These are phyloP conservation scores for Augochlorella aurata DNA, from an alignment of 2,888 invertebrate species.

Conservation along the genomic window DNA sequence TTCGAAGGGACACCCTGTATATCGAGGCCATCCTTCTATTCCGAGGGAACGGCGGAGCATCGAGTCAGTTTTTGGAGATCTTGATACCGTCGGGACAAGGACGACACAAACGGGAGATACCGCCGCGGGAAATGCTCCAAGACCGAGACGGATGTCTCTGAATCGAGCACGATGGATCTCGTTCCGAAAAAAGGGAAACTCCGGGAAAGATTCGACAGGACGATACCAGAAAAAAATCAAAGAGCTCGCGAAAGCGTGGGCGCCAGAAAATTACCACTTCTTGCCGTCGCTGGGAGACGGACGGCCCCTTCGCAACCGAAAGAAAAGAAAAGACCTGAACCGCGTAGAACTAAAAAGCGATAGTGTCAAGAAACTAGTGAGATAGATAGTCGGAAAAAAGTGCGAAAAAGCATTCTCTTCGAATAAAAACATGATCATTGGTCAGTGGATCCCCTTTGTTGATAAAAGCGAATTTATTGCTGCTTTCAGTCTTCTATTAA, in stretches of 20 bases:
- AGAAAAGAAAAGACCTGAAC: background rate
- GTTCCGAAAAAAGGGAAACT: background rate
- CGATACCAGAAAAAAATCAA: background rate
- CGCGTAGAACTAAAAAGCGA: background rate
- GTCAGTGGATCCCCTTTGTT: too few species aligned
- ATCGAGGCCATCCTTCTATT: background rate
- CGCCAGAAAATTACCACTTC: conserved; percentile 6
- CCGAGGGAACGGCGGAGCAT: background rate
- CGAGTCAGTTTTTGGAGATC: conserved; percentile 11
- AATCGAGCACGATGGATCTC: background rate
- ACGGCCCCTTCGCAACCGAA: background rate
- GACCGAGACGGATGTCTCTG: conserved; percentile 7
- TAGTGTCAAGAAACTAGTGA: too few species aligned
- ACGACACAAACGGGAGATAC: background rate
- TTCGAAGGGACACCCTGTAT: background rate
- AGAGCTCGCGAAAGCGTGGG: conserved; percentile 6
- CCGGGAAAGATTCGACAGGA: background rate
- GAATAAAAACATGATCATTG: too few species aligned
- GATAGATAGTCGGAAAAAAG: too few species aligned
- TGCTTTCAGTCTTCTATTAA: too few species aligned
- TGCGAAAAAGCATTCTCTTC: too few species aligned
- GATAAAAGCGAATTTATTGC: too few species aligned
- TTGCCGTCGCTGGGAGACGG: background rate
- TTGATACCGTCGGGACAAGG: background rate
- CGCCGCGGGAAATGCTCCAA: background rate